phyloP scores from a whole-genome alignment of 2,113 vertebrate species.

The Malaclemys terrapin region DNA sequence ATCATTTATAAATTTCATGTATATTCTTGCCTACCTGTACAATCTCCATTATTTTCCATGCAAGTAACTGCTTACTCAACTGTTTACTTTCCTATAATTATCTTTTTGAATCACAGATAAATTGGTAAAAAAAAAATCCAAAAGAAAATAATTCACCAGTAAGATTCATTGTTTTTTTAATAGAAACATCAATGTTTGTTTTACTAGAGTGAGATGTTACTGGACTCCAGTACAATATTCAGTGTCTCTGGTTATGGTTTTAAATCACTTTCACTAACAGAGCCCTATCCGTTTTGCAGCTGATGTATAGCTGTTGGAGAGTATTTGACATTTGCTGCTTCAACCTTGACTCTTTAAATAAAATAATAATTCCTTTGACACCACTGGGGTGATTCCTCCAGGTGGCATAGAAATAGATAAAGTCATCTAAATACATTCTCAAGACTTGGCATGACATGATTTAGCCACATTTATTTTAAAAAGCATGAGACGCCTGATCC shows the following conservation, averaged over 20 bases:
- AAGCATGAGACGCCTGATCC: background rate
- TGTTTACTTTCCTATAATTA: background rate
- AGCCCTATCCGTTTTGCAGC: conserved; percentile 18
- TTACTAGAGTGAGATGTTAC: background rate
- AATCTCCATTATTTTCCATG: background rate
- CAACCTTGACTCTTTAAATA: conserved; percentile 69
- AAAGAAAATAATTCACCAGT: background rate
- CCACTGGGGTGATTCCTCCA: conserved; percentile 26
- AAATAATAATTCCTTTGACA: conserved; percentile 65
- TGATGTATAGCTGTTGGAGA: conserved; percentile 47
- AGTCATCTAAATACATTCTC: conserved; percentile 39
- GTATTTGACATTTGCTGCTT: conserved; percentile 61
- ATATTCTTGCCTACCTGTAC: background rate
- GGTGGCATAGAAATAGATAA: conserved; percentile 49
- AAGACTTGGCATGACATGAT: background rate
- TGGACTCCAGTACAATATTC: background rate
- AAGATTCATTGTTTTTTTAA: background rate
- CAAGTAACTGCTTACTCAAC: background rate
- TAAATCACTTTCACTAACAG: conserved; percentile 4
- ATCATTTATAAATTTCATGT: background rate
- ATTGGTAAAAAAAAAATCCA: background rate
- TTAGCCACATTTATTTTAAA: conserved; percentile 41
- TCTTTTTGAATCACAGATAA: background rate
- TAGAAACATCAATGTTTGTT: background rate
- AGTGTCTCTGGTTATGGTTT: conserved; percentile 12